Evolutionary conservation across 2,797 vertebrate species (phyloP).

Genomic region (Poliocrania exsul): DNA sequence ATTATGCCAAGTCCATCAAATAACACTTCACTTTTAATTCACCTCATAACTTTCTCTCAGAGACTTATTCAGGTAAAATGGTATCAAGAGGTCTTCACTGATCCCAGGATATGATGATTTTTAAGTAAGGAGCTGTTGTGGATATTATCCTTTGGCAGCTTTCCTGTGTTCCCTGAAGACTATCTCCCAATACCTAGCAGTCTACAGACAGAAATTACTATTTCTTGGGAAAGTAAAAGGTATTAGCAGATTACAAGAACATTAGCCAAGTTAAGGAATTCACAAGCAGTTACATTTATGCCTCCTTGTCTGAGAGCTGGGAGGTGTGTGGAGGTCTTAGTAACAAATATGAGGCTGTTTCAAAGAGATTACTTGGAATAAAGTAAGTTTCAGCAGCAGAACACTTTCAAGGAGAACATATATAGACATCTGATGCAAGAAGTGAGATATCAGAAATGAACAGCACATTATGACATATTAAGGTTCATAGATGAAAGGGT

Average conservation of each 20-base stretch:
- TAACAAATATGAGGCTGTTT: neutral
- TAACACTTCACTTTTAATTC: neutral
- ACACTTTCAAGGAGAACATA: neutral
- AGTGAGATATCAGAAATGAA: neutral
- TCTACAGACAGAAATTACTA: neutral
- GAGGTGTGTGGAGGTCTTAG: neutral
- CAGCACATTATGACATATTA: neutral
- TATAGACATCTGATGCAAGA: neutral
- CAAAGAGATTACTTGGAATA: neutral
- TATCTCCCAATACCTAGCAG: neutral
- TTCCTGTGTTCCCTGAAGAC: neutral
- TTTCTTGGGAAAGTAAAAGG: neutral
- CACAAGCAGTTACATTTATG: neutral
- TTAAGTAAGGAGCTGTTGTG: neutral
- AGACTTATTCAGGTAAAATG: neutral
- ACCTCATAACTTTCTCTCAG: neutral
- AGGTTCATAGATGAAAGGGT: neutral
- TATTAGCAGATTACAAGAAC: neutral
- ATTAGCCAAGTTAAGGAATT: neutral
- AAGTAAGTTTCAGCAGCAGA: neutral
- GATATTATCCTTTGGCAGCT: neutral
- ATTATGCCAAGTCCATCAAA: neutral
- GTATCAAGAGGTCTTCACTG: neutral
- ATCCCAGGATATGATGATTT: neutral
- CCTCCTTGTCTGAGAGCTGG: neutral